Percentiles rank a stretch among this genome's conserved stretches.
Evolutionary conservation across 2,888 invertebrate species (phyloP).

Genomic region (Hydropsyche betteni): DNA sequence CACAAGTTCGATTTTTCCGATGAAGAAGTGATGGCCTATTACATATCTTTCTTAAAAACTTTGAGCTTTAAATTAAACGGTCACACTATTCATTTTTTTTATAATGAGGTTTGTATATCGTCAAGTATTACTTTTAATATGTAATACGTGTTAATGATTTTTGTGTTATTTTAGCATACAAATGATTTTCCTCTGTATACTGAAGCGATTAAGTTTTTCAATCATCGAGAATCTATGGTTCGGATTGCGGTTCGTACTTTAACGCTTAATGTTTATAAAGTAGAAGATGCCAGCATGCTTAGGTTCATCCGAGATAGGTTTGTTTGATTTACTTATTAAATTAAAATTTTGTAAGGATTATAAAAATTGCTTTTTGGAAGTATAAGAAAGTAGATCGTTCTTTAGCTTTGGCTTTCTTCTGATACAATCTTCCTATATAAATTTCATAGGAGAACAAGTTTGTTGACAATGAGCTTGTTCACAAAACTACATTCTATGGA

Average conservation of each 20-base stretch:
- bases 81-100: constrained; percentile 99
- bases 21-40: constrained; percentile 99
- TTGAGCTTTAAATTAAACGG: constrained; percentile 96
- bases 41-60: constrained; percentile 98
- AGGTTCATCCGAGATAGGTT: constrained; percentile 90
- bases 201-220: constrained; percentile 99
- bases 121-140: constrained; percentile 47
- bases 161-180: constrained; percentile 76
- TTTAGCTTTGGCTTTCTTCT: constrained; percentile 24
- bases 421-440: constrained; percentile 36
- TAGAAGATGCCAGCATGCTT: constrained; percentile 94
- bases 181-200: constrained; percentile 99
- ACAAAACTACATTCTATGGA: constrained; percentile 32
- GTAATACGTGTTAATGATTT: constrained; percentile 8
- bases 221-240: constrained; percentile 99
- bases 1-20: constrained; percentile 99
- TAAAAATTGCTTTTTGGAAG: constrained; percentile 7
- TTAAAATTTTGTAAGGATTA: neutral
- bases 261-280: constrained; percentile 95
- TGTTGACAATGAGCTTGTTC: constrained; percentile 2
- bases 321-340: constrained; percentile 49
- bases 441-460: constrained; percentile 30
- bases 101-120: constrained; percentile 84
- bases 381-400: constrained; percentile 29
- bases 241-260: constrained; percentile 97